Percentiles rank a stretch among this genome's conserved stretches.
Evolutionary conservation across 2,797 vertebrate species (phyloP).

Genomic region (Lithobates pipiens): DNA sequence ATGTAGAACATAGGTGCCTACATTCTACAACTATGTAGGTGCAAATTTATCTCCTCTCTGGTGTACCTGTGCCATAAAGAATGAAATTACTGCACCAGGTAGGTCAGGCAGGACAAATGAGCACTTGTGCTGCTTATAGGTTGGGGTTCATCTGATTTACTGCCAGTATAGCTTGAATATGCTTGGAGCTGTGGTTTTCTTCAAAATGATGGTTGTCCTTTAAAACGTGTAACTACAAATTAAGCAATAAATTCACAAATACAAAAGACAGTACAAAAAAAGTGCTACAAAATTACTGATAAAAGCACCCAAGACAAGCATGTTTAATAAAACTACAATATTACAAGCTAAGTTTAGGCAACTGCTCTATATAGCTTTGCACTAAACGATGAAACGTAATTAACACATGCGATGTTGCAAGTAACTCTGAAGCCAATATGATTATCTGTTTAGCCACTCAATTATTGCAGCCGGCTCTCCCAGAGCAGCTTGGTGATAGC

Average conservation of each 20-base stretch:
- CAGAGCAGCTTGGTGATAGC: slow-evolving; percentile 62
- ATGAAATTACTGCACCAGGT: no score
- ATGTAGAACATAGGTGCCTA: no score
- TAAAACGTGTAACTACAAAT: no score
- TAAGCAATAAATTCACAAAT: not conserved
- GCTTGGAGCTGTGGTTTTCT: no score
- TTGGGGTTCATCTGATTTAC: no score
- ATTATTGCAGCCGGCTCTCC: slow-evolving; percentile 62
- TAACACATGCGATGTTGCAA: slow-evolving; percentile 58
- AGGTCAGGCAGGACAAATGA: no score
- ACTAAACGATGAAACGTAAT: slow-evolving; percentile 46
- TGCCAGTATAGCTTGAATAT: no score
- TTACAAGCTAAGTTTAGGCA: slow-evolving; percentile 4
- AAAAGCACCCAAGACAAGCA: not conserved
- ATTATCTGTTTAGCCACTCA: slow-evolving; percentile 64
- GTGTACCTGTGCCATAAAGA: no score
- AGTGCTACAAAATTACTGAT: not conserved
- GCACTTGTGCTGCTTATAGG: no score
- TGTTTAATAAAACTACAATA: not conserved
- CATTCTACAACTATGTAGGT: no score
- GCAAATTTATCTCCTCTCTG: no score
- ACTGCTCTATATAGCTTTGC: slow-evolving; percentile 35
- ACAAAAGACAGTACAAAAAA: not conserved
- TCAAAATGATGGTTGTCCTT: no score
- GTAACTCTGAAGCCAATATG: slow-evolving; percentile 56